These are phyloP conservation scores for Onychomys torridus DNA, from an alignment of 2,797 vertebrate genomes.

Conservation along the genomic window DNA sequence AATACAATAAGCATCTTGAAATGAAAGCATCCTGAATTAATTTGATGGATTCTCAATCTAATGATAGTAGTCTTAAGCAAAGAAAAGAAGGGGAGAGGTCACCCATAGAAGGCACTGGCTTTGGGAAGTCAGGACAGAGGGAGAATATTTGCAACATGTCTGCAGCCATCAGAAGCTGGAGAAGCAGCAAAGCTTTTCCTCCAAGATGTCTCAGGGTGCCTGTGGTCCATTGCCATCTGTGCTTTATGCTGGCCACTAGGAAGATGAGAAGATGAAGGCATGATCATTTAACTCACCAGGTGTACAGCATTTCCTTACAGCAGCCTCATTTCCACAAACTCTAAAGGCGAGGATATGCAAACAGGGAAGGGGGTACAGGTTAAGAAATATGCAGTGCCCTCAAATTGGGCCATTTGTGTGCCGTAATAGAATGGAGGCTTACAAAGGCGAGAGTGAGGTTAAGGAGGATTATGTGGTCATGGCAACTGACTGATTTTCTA, in stretches of 20 bases:
- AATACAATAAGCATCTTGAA: neutral
- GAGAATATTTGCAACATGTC: rapidly evolving
- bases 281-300: neutral
- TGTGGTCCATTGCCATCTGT: neutral
- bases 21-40: neutral
- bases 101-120: neutral
- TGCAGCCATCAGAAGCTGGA: neutral
- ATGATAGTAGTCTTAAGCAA: neutral
- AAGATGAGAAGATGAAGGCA: neutral
- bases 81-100: neutral
- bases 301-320: neutral
- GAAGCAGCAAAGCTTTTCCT: rapidly evolving
- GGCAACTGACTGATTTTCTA: neutral
- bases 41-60: neutral
- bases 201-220: rapidly evolving
- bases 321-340: neutral
- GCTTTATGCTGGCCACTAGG: neutral
- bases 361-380: rapidly evolving
- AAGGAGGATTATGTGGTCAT: too few relatives aligned
- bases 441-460: neutral
- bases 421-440: neutral
- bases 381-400: neutral
- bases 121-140: rapidly evolving
- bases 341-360: neutral
- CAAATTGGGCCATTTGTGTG: neutral